Base-by-base conservation (phyloP, 2,113 vertebrate genomes). In the Petroica traversi region DNA sequence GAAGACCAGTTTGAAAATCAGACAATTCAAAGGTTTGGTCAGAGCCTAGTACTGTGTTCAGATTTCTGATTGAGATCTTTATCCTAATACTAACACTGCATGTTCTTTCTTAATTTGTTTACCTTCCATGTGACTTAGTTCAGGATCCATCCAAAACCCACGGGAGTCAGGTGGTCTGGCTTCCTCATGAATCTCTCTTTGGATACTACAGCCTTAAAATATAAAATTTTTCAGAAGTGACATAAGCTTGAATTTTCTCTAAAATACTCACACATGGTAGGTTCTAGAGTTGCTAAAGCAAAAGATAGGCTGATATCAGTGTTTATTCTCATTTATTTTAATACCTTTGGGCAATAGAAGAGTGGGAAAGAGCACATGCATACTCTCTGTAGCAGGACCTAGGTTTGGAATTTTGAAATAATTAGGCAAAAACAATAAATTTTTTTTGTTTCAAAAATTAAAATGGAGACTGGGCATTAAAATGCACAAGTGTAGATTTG, bases 231-330 rank as follows among this genome's bases (percentile, higher is more conserved):
- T 72, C n/a, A 83, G 41, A 83, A 64, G 14, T 25, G 33, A 73
- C 7, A 11, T 22, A 75, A 24, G 3, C 43, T 19, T 63, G 16
- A 82, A 67, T 57, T 73, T 1, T 34, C 28, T 61, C 54, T 64
- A 28, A 83, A 79, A 38, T 3, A 6, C 16, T 82, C 9, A 3
- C 57, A 59, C 0, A 0, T 40, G 6, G 22, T 59, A 79, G 19
- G 46, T 58, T 41, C 57, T 55, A 63, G 55, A 88, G 15, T 8
- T 49, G 29, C 5, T 57, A 48, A 69, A 52, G 54, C 18, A 49
- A 85, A 95, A 51, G 12, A 20, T 40, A 41, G 31, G 5, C 16
- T 55, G 11, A 55, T 29, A 36, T 10, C 46, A 59, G n/a, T 28
- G 4, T 31, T 81, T 66, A 36, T 74, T 85, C 26, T 84, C 5